Percentiles rank a stretch among this genome's conserved stretches.
These are phyloP conservation scores for Diaprepes abbreviatus DNA, from an alignment of 2,888 invertebrate species.

Conservation along the genomic window DNA sequence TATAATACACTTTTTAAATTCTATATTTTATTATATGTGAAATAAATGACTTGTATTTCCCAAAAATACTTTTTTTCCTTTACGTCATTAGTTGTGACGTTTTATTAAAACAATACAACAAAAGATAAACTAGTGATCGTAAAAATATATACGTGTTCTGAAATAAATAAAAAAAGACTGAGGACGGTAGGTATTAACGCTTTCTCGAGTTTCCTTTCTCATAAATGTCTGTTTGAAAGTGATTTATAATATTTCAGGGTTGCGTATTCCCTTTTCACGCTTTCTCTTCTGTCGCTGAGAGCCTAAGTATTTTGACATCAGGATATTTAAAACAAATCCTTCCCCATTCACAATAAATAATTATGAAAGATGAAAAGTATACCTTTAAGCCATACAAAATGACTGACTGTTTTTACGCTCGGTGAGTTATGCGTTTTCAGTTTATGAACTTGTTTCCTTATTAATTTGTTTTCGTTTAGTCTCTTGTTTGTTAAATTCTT, in stretches of 20 bases:
- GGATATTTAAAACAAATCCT: slow-evolving; percentile 5
- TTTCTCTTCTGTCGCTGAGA: not conserved
- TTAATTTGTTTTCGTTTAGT: no score
- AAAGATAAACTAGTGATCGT: slow-evolving; percentile 1
- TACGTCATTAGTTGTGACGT: no score
- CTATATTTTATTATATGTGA: no score
- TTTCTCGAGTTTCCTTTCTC: slow-evolving; percentile 9
- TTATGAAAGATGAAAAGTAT: not conserved
- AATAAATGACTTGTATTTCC: no score
- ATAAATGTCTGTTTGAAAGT: slow-evolving; percentile 13
- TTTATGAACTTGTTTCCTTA: no score
- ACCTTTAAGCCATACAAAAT: no score
- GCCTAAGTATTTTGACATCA: slow-evolving; percentile 13
- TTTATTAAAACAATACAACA: not conserved
- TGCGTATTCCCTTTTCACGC: slow-evolving; percentile 17
- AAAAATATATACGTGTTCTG: slow-evolving; percentile 1
- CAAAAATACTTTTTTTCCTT: no score
- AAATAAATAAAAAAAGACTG: slow-evolving; percentile 11
- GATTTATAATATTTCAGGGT: slow-evolving; percentile 14
- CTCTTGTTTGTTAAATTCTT: no score
- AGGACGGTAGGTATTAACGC: not conserved
- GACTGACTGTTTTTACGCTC: no score
- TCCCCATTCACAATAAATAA: slow-evolving; percentile 7
- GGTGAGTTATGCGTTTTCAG: no score
- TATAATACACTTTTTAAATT: no score